Base-by-base conservation (phyloP, 2,888 invertebrate genomes). In the Chrysolina haemoptera region DNA sequence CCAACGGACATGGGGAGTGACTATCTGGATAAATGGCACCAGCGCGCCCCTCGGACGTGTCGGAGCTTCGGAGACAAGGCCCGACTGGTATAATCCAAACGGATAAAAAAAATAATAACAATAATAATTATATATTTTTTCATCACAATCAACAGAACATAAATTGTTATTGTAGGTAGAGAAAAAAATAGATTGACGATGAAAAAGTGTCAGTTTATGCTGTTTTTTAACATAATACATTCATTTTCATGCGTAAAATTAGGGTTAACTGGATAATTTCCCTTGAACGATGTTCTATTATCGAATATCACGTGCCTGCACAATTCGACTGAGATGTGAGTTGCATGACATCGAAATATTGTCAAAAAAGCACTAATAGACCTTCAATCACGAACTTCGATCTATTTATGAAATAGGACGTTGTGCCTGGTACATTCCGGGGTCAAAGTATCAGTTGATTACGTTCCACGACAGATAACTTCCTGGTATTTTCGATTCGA, bases 371-470 rank as follows among this genome's bases (percentile, higher is more conserved):
- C 50, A 62, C 59, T 65, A 68, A 64, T 53, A 41, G 50, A 66
- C 41, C n/a, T 66, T 70, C 46, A 22, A 71, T 74, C 74, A 74
- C 74, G 74, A 74, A 71, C 74, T 55, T 62, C 74, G 71, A 65
- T 68, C 73, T 73, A 73, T 70, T 70, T 70, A 62, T 66, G 63
- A 77, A 77, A 72, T 71, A 62, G 75, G 68, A 68, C 77, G 46
- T 69, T 71, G 77, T 77, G 68, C 77, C 77, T 64, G 75, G 77
- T 64, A 70, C 74, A 70, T 53, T 27, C 48, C 2, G 27, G 27
- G 59, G 22, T 59, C 35, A 59, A 59, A 59, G n/a, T 6, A 59
- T 35, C 27, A 27, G 14, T 27, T 14, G 59, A 59, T 59, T 59
- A 59, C 35, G 59, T 59, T 14, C 8, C 10, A 0, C 35, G 8